These are phyloP conservation scores for Diloba caeruleocephala DNA, from an alignment of 2,888 invertebrate genomes.

Conservation along the genomic window DNA sequence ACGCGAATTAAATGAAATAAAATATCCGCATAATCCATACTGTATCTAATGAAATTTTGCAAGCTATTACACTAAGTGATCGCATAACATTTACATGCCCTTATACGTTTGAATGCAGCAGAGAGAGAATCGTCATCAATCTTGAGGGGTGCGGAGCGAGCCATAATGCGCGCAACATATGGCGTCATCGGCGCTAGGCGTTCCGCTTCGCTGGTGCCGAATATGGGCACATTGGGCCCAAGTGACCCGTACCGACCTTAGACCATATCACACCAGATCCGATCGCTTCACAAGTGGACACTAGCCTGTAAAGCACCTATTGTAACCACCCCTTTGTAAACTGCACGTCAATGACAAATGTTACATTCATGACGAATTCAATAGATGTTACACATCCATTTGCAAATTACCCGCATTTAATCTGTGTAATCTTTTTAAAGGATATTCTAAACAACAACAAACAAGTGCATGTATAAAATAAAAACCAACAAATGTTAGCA, in stretches of 20 bases:
- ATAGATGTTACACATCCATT: constrained; percentile 58
- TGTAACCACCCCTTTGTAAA: constrained; percentile 62
- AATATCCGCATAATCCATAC: constrained; percentile 9
- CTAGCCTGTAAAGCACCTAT: constrained; percentile 64
- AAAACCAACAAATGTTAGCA: not conserved
- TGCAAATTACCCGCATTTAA: constrained; percentile 78
- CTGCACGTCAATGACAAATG: constrained; percentile 67
- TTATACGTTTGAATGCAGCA: constrained; percentile 83
- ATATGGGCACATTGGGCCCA: constrained; percentile 64
- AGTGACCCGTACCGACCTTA: constrained; percentile 82
- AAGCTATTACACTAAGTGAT: constrained; percentile 84
- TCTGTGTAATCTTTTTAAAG: constrained; percentile 37
- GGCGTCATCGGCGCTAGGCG: constrained; percentile 73
- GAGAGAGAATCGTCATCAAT: constrained; percentile 83
- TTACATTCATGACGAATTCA: constrained; percentile 56
- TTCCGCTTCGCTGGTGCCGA: constrained; percentile 72
- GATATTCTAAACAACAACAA: constrained; percentile 27
- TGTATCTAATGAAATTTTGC: constrained; percentile 64
- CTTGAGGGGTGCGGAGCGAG: constrained; percentile 77
- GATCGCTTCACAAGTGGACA: constrained; percentile 76
- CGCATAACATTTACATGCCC: constrained; percentile 87
- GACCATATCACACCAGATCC: constrained; percentile 69
- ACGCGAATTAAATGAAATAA: too few species aligned
- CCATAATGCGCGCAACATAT: constrained; percentile 86
- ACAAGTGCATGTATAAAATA: constrained; percentile 27